These are phyloP conservation scores for Protobothrops mucrosquamatus DNA, from an alignment of 2,113 vertebrate genomes.

Conservation along the genomic window DNA sequence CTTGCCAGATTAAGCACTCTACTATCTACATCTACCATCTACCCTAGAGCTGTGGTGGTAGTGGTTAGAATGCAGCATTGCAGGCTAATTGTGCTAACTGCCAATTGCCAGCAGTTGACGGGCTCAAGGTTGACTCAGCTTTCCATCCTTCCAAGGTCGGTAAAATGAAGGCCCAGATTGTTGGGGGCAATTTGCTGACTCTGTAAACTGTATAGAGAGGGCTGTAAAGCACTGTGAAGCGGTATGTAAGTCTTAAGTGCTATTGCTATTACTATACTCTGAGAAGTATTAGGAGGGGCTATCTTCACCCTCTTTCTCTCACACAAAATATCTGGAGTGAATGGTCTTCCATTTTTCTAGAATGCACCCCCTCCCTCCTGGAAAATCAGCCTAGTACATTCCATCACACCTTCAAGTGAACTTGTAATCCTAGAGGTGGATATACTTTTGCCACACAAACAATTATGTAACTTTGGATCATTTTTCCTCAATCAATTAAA, in stretches of 20 bases:
- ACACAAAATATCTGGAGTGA: background rate
- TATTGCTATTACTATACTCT: background rate
- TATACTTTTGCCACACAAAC: background rate
- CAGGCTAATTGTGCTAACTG: background rate
- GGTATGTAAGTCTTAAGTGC: background rate
- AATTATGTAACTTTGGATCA: background rate
- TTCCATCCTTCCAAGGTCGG: background rate
- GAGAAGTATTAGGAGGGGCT: background rate
- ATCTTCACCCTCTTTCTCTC: background rate
- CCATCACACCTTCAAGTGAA: background rate
- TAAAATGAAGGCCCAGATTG: background rate
- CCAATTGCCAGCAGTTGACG: background rate
- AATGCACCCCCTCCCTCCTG: background rate
- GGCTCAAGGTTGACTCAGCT: background rate
- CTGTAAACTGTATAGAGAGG: background rate
- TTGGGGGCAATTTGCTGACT: background rate
- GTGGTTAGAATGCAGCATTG: background rate
- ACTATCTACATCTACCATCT: background rate
- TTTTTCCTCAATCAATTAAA: background rate
- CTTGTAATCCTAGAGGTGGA: background rate
- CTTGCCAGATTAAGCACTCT: background rate
- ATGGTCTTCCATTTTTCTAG: background rate
- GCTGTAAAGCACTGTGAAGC: background rate
- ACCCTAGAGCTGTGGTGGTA: background rate
- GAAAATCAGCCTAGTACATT: background rate